Base-by-base conservation (phyloP, 2,113 vertebrate genomes). In the Condylura cristata region DNA sequence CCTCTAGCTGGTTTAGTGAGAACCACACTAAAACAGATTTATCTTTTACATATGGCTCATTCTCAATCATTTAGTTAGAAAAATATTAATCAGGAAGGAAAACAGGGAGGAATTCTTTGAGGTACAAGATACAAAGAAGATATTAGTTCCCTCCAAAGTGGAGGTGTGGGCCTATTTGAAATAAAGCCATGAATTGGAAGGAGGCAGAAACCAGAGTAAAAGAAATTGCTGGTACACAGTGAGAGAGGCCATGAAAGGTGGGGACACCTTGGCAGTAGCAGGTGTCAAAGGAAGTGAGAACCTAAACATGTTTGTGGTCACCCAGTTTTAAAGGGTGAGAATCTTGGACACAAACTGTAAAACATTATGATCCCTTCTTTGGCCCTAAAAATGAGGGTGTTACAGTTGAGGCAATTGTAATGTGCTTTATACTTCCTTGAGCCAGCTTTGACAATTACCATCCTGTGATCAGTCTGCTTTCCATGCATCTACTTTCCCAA, bases 311-410 rank as follows among this genome's bases (percentile, higher is more conserved):
- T 95, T 58, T 81, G 48, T 82, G 46, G 46, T 72, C 34, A 72
- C 68, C 66, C 58, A 82, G 28, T 93, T 78, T 85, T 76, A 17
- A 81, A 92, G 76, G 70, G 48, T 92, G 82, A 91, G 63, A 82
- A 81, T 79, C 34, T 74, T 48, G 61, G 20, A 37, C 20, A 22
- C 34, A 37, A 92, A 65, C 46, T 81, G 13, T 89, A 74, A 84
- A 78, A 48, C 37, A 32, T 0, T 14, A 6, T 58, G 41, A 84
- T 46, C 46, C 34, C 1, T 37, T 22, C 70, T 87, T 37, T 53
- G 30, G 4, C 37, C 34, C 39, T 66, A 48, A 87, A 37, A 9
- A 86, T 63, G 26, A 1, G 12, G 32, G 60, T 66, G 39, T 48
- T 71, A 83, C 90, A 79, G 56, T 89, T 11, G 14, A 89, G 44